Conservation (phyloP, 2,797 vertebrate species). For the Sparus aurata region DNA sequence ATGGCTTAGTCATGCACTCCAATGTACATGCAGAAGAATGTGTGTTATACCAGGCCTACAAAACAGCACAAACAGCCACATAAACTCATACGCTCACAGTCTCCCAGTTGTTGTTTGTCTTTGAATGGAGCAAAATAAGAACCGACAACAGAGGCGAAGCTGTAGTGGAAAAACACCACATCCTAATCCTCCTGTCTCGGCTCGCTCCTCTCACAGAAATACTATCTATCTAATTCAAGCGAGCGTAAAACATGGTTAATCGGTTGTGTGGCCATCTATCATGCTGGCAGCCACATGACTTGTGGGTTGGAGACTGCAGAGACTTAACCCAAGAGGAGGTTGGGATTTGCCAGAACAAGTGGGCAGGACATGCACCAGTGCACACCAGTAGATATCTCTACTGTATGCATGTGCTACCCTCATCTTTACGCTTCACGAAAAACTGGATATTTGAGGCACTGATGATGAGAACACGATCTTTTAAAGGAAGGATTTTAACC, state of each 20-base stretch:
- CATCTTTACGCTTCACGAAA: slow-evolving; percentile 24
- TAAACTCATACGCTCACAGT: no score
- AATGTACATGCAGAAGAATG: background rate
- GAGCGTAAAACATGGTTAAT: slow-evolving; percentile 71
- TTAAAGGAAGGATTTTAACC: slow-evolving; percentile 9
- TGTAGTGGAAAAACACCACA: slow-evolving; percentile 25
- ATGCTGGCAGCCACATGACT: slow-evolving; percentile 63
- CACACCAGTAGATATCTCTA: slow-evolving; percentile 1
- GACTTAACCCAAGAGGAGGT: slow-evolving; percentile 33
- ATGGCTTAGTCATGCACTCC: background rate
- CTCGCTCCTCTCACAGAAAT: slow-evolving; percentile 58
- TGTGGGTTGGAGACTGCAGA: slow-evolving; percentile 33
- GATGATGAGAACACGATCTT: slow-evolving; percentile 9
- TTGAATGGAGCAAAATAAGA: slow-evolving; percentile 31
- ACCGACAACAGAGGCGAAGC: slow-evolving; percentile 34
- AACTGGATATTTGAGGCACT: slow-evolving; percentile 4
- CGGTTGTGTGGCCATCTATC: slow-evolving; percentile 68
- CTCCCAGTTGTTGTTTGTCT: slow-evolving; percentile 17
- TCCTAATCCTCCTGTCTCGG: slow-evolving; percentile 57
- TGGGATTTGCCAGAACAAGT: slow-evolving; percentile 47
- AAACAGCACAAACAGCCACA: background rate
- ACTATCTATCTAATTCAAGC: slow-evolving; percentile 69
- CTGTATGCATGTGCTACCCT: background rate
- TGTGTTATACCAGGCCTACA: background rate
- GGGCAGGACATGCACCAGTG: slow-evolving; percentile 20